phyloP scores from a whole-genome alignment of 2,797 vertebrate genomes.

The Acipenser oxyrinchus region DNA sequence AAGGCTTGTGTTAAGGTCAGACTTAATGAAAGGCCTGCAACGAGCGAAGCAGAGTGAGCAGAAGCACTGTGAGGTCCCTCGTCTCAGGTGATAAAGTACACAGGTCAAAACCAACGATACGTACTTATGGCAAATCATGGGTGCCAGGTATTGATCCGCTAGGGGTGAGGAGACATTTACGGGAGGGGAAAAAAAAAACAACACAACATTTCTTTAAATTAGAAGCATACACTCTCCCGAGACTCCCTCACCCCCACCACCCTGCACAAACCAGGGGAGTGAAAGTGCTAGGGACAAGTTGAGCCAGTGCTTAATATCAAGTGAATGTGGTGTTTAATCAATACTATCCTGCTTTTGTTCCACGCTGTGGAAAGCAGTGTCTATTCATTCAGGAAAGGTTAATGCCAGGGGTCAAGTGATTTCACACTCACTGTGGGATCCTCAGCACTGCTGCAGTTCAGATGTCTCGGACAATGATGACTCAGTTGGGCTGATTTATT shows the following conservation, averaged over 20 bases:
- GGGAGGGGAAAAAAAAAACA: slow-evolving; percentile 45
- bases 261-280: slow-evolving; percentile 31
- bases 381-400: slow-evolving; percentile 93
- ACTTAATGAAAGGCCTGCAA: slow-evolving; percentile 47
- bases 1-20: slow-evolving; percentile 28
- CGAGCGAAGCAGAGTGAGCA: slow-evolving; percentile 38
- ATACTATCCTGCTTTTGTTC: slow-evolving; percentile 91
- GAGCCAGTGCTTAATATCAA: slow-evolving; percentile 92
- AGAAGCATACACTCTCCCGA: slow-evolving; percentile 79
- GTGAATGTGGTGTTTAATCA: slow-evolving; percentile 91
- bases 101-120: slow-evolving; percentile 66
- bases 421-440: slow-evolving; percentile 91
- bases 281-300: slow-evolving; percentile 60
- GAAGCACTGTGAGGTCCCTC: slow-evolving; percentile 46
- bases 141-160: slow-evolving; percentile 74
- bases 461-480: slow-evolving; percentile 88
- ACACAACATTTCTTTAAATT: slow-evolving; percentile 81
- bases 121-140: slow-evolving; percentile 71
- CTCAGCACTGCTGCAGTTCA: slow-evolving; percentile 77
- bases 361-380: slow-evolving; percentile 76
- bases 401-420: slow-evolving; percentile 98
- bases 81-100: slow-evolving; percentile 60
- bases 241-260: slow-evolving; percentile 29
- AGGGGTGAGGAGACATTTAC: slow-evolving; percentile 33
- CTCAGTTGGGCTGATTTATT: slow-evolving; percentile 95